Conservation (phyloP, 1,140 invertebrate species). For the Ceratina australensis region DNA sequence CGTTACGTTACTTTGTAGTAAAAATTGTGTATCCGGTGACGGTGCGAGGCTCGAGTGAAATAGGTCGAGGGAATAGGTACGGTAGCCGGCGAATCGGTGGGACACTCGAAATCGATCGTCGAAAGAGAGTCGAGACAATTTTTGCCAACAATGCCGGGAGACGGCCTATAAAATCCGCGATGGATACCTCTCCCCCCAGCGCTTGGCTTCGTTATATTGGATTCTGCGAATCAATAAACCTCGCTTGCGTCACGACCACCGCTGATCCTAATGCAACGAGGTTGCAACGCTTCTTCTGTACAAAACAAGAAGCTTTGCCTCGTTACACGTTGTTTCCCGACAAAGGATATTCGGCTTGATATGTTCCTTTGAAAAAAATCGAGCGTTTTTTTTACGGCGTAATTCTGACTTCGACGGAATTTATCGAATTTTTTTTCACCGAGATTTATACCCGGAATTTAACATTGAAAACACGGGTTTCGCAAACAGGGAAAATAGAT, state of each 20-base stretch:
- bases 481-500: too few relatives aligned
- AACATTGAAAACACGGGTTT: not conserved
- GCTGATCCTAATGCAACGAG: slow-evolving; percentile 53
- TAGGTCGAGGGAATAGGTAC: not conserved
- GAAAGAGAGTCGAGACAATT: slow-evolving; percentile 22
- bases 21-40: not conserved
- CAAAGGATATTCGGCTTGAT: too few relatives aligned
- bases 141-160: slow-evolving; percentile 21
- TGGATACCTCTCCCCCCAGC: slow-evolving; percentile 2
- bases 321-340: not conserved
- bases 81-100: slow-evolving; percentile 1
- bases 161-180: slow-evolving; percentile 42
- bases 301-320: slow-evolving; percentile 2
- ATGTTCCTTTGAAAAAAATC: too few relatives aligned
- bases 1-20: not conserved
- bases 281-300: slow-evolving; percentile 18
- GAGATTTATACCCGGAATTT: not conserved
- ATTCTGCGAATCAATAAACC: slow-evolving; percentile 64
- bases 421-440: too few relatives aligned
- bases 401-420: too few relatives aligned
- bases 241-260: slow-evolving; percentile 52
- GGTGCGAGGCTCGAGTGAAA: not conserved
- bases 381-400: too few relatives aligned
- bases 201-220: slow-evolving; percentile 48
- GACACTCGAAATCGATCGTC: slow-evolving; percentile 13